A percentile compares a stretch with the other conserved stretches of the same genome.
phyloP scores from a whole-genome alignment of 2,797 vertebrate species.

The Cossypha heuglini region DNA sequence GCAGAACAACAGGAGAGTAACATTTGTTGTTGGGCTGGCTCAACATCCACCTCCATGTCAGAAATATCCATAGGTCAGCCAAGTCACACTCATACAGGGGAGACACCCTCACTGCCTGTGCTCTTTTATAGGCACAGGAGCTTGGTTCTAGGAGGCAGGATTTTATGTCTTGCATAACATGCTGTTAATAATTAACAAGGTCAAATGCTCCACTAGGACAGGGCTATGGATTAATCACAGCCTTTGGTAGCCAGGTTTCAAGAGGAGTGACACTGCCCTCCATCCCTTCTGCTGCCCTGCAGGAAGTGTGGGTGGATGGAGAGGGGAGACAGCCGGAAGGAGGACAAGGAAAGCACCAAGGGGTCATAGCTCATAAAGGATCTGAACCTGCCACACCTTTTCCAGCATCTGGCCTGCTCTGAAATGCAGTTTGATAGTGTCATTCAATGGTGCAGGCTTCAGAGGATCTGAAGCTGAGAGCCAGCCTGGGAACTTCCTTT shows the following conservation, averaged over 20 bases:
- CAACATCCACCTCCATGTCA: not conserved
- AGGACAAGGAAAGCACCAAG: not conserved
- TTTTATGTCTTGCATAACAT: not conserved
- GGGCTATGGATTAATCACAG: not conserved
- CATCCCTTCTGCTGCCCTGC: not conserved
- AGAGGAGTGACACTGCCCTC: not conserved
- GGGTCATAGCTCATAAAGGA: not conserved
- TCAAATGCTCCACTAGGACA: not conserved
- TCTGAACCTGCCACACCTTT: not conserved
- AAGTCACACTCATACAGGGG: accelerated
- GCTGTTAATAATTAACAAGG: not conserved
- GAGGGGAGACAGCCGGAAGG: not conserved
- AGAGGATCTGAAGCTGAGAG: not conserved
- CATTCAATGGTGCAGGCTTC: not conserved
- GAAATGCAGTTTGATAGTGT: not conserved
- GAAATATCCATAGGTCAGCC: not conserved
- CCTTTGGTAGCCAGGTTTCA: not conserved
- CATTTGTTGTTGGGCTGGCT: not conserved
- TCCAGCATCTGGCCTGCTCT: not conserved
- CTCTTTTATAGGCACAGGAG: not conserved
- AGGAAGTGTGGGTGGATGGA: not conserved
- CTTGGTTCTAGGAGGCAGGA: not conserved
- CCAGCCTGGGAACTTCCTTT: not conserved
- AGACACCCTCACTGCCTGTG: accelerated
- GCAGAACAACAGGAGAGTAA: not conserved